Base-by-base conservation (phyloP, 2,113 vertebrate species). In the Poecile atricapillus region DNA sequence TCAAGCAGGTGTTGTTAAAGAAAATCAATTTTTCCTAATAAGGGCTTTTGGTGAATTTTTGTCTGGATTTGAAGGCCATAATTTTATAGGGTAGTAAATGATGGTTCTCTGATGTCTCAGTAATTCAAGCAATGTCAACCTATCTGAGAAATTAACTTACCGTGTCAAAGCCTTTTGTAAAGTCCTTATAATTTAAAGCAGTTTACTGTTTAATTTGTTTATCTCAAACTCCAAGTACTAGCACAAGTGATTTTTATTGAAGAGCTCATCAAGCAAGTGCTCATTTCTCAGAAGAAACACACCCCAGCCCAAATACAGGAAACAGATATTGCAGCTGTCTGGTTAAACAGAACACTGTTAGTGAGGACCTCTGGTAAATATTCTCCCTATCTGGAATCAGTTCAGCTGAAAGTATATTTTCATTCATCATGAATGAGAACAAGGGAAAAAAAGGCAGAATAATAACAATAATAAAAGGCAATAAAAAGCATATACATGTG, bases 221-320 rank as follows among this genome's bases (percentile, higher is more conserved):
- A 20, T 15, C 33, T 53, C 0, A 9, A 87, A 90, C 20, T 33
- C 28, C 19, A 65, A 82, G 12, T n/a, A 31, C 2, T 23, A 52
- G 9, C 37, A 70, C 22, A 83, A 58, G 28, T 4, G 17, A 22
- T 35, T 52, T 53, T 52, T 35, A 60, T 37, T 33, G 25, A 86
- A 65, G 47, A 30, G 6, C 4, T 27, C 7, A 47, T 5, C 4
- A 30, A 49, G 8, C 5, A 5, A 58, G 30, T 0, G 0, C 22
- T 60, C 10, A 23, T n/a, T 9, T 39, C 44, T 47, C 35, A 11
- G 9, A 60, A 8, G 20, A 46, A n/a, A 68, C 31, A 7, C 18
- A 68, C 18, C 12, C 18, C 39, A 81, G 55, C 9, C 10, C 35
- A 56, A 69, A 44, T 1, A 20, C 0, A 62, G 25, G 25, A 71